Evolutionary conservation across 2,888 invertebrate genomes (phyloP), one percentile per base, ranked within the genome.

Genomic region (Iselma pallidipennis): DNA sequence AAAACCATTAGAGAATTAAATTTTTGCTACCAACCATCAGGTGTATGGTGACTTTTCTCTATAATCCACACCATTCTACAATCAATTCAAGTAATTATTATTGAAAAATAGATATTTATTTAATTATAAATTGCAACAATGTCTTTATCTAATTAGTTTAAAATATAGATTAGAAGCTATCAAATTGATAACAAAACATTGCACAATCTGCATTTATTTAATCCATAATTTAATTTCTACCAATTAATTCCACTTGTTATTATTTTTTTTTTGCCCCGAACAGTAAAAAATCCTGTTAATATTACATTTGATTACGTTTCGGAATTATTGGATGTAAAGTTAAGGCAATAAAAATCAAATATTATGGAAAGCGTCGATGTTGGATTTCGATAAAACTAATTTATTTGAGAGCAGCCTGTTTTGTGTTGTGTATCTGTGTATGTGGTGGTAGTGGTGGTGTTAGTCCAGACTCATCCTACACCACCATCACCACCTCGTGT

Each of bases 321-420:
- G n/a, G n/a, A n/a, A n/a, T n/a, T n/a, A n/a, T 14, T 14, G 6
- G 3, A 14, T 33, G 14, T 33, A 14, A 33, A 14, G n/a, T 9
- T 57, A 55, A 50, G 31, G 42, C 53, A 56, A 63, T 59, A 63
- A 59, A 55, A 63, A 59, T 63, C 62, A 58, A 55, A 63, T 51
- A 63, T 63, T 63, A 59, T 42, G 55, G 59, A 55, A 57, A 58
- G 56, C 59, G 54, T 57, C 57, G 74, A 74, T 73, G 71, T 71
- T 71, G 70, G 72, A 76, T 76, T 76, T 74, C 73, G 76, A 75
- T 75, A 75, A 75, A 76, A 75, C 75, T 75, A 77, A 77, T 77
- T 76, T 76, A 76, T 77, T 71, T 77, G 76, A 76, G 70, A 75
- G 76, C 58, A 73, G 71, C 74, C 74, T 75, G 75, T 75, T 75